These are phyloP conservation scores for Hydrolagus colliei DNA, from an alignment of 2,797 vertebrate species.

Conservation along the genomic window DNA sequence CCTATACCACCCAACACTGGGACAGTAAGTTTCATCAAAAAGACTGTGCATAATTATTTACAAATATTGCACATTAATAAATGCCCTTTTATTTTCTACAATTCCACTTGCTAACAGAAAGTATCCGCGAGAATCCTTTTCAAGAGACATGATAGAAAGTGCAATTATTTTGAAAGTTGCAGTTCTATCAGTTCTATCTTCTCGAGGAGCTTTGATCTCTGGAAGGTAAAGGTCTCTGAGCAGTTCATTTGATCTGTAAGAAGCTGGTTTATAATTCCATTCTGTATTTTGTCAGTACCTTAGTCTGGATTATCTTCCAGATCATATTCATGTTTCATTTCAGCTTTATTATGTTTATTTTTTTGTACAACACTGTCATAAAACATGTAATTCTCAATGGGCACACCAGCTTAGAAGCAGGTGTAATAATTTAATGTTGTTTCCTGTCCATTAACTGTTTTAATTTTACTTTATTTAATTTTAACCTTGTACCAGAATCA, in stretches of 20 bases:
- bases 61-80: no score
- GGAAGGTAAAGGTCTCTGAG: not conserved
- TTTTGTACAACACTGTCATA: not conserved
- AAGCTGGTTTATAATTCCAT: not conserved
- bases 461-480: not conserved
- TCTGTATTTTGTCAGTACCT: not conserved
- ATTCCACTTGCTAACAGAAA: no score
- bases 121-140: no score
- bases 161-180: no score
- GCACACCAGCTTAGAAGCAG: not conserved
- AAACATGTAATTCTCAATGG: not conserved
- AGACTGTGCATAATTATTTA: no score
- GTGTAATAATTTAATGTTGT: not conserved
- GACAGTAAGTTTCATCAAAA: no score
- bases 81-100: no score
- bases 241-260: not conserved
- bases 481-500: not conserved
- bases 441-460: not conserved
- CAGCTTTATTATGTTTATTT: not conserved
- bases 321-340: not conserved
- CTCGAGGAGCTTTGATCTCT: no score
- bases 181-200: no score
- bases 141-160: no score
- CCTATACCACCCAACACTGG: no score
- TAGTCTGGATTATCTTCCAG: not conserved